Evolutionary conservation across 2,797 vertebrate species (phyloP).

Genomic region (Sardinella longiceps): DNA sequence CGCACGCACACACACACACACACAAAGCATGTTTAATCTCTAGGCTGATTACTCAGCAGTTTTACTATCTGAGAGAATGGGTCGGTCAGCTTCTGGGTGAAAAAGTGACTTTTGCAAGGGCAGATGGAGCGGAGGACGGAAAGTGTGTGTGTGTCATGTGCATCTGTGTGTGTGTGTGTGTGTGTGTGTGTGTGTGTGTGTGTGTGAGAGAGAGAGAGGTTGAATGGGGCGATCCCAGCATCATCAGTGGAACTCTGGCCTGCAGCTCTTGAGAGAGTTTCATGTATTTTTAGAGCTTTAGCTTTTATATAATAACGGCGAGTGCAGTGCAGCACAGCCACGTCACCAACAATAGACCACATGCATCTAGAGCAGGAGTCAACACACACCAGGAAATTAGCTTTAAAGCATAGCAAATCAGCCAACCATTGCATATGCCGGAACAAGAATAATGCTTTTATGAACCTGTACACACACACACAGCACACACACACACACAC

Average conservation of each 20-base stretch:
- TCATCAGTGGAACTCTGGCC: neutral
- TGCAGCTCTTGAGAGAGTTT: neutral
- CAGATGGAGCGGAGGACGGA: neutral
- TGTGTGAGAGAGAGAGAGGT: neutral
- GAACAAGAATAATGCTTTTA: too few relatives aligned
- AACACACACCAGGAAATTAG: too few relatives aligned
- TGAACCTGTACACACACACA: neutral
- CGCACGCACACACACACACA: neutral
- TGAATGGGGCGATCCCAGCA: neutral
- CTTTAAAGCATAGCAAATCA: too few relatives aligned
- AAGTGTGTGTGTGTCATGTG: neutral
- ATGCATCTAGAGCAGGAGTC: neutral
- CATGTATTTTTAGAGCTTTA: neutral
- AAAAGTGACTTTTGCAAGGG: slow-evolving; percentile 8
- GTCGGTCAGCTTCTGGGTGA: neutral
- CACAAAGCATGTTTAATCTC: neutral
- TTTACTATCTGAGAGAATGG: neutral
- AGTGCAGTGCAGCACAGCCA: neutral
- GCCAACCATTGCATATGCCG: too few relatives aligned
- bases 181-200: neutral
- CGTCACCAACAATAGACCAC: neutral
- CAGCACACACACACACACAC: slow-evolving; percentile 9
- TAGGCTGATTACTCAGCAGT: neutral
- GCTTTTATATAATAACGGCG: neutral
- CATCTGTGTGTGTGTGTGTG: neutral